A percentile compares a stretch with the other conserved stretches of the same genome.
These are phyloP conservation scores for Edolisoma coerulescens DNA, from an alignment of 2,113 vertebrate species.

Conservation along the genomic window DNA sequence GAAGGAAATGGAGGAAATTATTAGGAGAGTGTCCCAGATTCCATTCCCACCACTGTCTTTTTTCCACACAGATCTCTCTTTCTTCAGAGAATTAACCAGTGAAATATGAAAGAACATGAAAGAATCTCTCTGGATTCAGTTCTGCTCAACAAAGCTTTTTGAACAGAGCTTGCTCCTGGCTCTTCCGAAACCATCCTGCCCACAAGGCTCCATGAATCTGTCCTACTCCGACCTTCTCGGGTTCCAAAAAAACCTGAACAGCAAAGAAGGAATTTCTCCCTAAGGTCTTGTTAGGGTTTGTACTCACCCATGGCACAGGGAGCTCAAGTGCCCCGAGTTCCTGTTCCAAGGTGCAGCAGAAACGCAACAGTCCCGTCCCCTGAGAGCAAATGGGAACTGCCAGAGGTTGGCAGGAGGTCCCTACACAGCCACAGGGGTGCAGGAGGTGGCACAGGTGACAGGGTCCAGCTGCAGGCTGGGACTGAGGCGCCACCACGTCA, in stretches of 20 bases:
- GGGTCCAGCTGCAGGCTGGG: background rate
- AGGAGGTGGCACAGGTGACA: background rate
- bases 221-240: fast-evolving
- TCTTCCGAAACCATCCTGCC: background rate
- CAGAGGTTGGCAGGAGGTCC: background rate
- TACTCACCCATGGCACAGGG: background rate
- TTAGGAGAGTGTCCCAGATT: background rate
- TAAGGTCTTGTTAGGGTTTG: background rate
- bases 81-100: background rate
- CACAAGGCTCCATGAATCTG: background rate
- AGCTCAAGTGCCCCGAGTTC: background rate
- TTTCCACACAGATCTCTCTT: background rate
- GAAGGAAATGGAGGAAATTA: background rate
- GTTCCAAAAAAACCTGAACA: background rate
- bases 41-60: background rate
- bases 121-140: background rate
- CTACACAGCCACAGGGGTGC: background rate
- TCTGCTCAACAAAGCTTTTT: background rate
- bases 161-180: background rate
- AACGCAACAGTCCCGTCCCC: background rate
- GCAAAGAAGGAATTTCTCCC: background rate
- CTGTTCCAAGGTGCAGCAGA: background rate
- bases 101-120: background rate
- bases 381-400: background rate
- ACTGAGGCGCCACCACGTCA: background rate